phyloP scores from a whole-genome alignment of 1,140 invertebrate species.

The Hylaeus anthracinus region DNA sequence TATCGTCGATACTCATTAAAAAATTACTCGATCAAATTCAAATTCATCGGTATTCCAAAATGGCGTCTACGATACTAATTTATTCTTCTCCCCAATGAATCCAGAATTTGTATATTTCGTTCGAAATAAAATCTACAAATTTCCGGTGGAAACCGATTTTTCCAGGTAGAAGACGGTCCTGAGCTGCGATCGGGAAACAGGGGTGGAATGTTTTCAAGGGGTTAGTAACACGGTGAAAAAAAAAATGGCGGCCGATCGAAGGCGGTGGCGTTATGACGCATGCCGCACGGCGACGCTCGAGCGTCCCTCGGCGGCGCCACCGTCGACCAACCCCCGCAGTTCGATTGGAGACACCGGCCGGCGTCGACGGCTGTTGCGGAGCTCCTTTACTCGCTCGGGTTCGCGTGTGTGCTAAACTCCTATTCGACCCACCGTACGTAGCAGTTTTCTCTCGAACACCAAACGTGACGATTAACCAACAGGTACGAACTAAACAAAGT shows the following conservation, averaged over 20 bases:
- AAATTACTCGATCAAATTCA: too few relatives aligned
- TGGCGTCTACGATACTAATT: too few relatives aligned
- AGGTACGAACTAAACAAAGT: constrained; percentile 15
- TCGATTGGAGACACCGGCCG: constrained; percentile 80
- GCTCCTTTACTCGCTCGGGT: constrained; percentile 35
- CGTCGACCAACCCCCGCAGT: constrained; percentile 76
- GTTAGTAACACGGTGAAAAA: constrained; percentile 65
- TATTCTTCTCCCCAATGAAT: too few relatives aligned
- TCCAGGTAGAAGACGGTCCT: too few relatives aligned
- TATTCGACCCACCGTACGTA: background rate
- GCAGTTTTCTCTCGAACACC: background rate
- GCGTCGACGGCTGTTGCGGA: constrained; percentile 64
- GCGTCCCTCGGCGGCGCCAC: constrained; percentile 74
- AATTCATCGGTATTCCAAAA: too few relatives aligned
- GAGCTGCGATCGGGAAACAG: background rate
- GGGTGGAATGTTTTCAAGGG: constrained; percentile 64
- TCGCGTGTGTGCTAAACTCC: constrained; percentile 50
- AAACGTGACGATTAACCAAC: background rate
- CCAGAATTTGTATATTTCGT: too few relatives aligned
- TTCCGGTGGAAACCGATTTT: background rate
- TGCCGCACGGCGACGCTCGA: constrained; percentile 51
- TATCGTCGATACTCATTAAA: too few relatives aligned
- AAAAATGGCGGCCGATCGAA: constrained; percentile 72
- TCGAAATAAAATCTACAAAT: background rate
- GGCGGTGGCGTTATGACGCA: constrained; percentile 65